Percentiles rank a stretch among this genome's conserved stretches.
These are phyloP conservation scores for Jordanella pulchra DNA, from an alignment of 2,797 vertebrate genomes.

Conservation along the genomic window DNA sequence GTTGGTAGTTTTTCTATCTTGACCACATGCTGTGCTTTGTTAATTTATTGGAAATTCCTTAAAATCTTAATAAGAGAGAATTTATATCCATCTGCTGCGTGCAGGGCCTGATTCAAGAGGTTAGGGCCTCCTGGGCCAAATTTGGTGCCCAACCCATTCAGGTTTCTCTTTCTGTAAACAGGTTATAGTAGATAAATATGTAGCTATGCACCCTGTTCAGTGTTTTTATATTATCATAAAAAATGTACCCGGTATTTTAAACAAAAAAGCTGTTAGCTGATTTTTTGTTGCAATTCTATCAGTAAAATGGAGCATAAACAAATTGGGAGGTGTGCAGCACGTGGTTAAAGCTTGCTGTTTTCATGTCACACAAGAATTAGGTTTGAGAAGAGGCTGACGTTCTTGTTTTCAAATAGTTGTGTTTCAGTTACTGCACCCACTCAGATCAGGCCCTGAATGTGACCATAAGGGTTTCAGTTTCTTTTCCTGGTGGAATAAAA, in stretches of 20 bases:
- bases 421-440: not conserved
- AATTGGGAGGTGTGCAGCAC: not conserved
- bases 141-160: not conserved
- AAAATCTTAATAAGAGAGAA: not conserved
- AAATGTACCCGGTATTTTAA: not conserved
- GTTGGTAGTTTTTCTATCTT: not conserved
- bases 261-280: not conserved
- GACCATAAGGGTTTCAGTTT: not conserved
- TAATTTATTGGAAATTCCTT: slow-evolving; percentile 12
- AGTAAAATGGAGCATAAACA: not conserved
- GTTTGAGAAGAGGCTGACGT: not conserved
- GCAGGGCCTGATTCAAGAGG: not conserved
- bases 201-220: not conserved
- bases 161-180: no score
- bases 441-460: not conserved
- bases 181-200: no score
- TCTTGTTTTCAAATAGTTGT: not conserved
- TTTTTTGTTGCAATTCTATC: not conserved
- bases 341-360: not conserved
- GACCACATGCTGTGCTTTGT: slow-evolving; percentile 62
- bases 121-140: not conserved
- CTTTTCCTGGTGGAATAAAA: not conserved
- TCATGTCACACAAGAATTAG: not conserved
- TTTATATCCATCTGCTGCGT: not conserved
- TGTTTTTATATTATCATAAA: not conserved